Percentiles rank a stretch among this genome's conserved stretches.
Conservation (phyloP, 1,140 invertebrate genomes). For the Conus ventricosus region DNA sequence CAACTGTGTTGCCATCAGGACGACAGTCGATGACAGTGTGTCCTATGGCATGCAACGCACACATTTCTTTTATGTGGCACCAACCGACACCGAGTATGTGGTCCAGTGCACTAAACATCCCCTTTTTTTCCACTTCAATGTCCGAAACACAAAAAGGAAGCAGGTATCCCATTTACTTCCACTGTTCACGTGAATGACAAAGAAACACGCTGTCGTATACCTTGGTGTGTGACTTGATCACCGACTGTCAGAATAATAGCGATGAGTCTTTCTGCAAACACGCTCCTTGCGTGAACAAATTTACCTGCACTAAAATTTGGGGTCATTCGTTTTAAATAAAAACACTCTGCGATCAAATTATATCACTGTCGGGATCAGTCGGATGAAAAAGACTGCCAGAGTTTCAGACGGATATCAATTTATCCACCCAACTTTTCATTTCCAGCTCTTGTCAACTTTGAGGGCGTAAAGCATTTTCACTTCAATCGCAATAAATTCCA, state of each 20-base stretch:
- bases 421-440: neutral
- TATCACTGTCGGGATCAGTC: neutral
- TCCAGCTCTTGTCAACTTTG: neutral
- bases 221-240: neutral
- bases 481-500: neutral
- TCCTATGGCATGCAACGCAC: too few species aligned
- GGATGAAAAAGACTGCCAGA: neutral
- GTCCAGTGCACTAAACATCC: too few species aligned
- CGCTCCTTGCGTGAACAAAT: neutral
- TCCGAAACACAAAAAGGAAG: too few species aligned
- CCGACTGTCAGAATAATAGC: neutral
- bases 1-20: too few species aligned
- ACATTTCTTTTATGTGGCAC: too few species aligned
- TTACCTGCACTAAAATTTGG: neutral
- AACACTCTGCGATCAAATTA: neutral
- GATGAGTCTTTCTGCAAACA: neutral
- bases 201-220: neutral
- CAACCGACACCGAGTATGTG: too few species aligned
- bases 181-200: neutral
- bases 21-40: too few species aligned
- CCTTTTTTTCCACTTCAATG: too few species aligned
- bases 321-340: too few species aligned
- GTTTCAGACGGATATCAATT: neutral
- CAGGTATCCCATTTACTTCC: neutral
- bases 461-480: neutral